Evolutionary conservation across 1,140 invertebrate species (phyloP).

Genomic region (Cherax quadricarinatus): DNA sequence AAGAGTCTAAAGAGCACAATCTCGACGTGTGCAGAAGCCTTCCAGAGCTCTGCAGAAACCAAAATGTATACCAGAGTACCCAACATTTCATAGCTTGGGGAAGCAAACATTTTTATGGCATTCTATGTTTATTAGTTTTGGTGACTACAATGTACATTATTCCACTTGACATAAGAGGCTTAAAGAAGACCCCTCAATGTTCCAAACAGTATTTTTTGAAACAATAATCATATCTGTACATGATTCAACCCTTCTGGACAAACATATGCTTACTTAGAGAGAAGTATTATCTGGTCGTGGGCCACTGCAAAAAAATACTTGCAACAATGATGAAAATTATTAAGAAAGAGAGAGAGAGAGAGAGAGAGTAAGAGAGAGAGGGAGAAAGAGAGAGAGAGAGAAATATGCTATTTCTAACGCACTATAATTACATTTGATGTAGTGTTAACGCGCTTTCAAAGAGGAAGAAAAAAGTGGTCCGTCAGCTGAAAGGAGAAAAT

Average conservation of each 20-base stretch:
- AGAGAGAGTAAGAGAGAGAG: background rate
- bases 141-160: constrained; percentile 71
- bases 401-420: constrained; percentile 28
- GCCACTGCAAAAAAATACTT: constrained; percentile 64
- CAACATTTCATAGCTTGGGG: background rate
- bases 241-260: constrained; percentile 71
- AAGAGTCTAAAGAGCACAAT: too few species aligned
- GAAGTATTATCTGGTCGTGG: constrained; percentile 51
- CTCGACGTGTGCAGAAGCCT: too few species aligned
- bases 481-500: constrained; percentile 52
- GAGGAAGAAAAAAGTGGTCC: constrained; percentile 61
- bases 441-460: constrained; percentile 39
- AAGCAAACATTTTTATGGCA: constrained; percentile 36
- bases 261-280: constrained; percentile 61
- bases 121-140: constrained; percentile 71
- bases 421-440: constrained; percentile 40
- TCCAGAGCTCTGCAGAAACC: background rate
- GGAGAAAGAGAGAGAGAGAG: background rate
- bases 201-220: constrained; percentile 70
- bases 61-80: background rate
- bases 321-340: constrained; percentile 52
- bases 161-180: constrained; percentile 70
- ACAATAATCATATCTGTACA: constrained; percentile 72
- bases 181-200: constrained; percentile 70
- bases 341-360: constrained; percentile 7